Percentiles rank a stretch among this genome's conserved stretches.
Conservation (phyloP, 2,888 invertebrate genomes). For the Axea sp. region DNA sequence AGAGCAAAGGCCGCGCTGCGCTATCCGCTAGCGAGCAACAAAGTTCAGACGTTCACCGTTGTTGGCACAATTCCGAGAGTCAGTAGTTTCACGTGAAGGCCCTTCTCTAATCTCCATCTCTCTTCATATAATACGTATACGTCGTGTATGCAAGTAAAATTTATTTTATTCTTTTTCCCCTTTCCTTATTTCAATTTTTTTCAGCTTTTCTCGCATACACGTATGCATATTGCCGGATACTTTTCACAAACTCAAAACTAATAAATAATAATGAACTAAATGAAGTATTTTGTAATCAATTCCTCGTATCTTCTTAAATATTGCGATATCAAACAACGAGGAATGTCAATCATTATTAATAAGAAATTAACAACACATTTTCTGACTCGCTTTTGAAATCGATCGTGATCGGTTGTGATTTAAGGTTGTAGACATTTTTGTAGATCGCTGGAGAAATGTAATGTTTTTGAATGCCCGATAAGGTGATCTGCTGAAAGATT, state of each 20-base stretch:
- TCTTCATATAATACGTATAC: constrained; percentile 57
- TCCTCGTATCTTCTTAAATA: constrained; percentile 13
- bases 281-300: constrained; percentile 50
- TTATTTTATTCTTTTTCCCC: constrained; percentile 44
- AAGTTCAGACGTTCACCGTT: constrained; percentile 65
- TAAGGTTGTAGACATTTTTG: too few species aligned
- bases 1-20: constrained; percentile 63
- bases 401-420: not conserved
- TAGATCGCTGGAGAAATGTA: not conserved
- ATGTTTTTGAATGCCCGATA: not conserved
- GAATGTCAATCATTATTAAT: constrained; percentile 45
- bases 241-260: constrained; percentile 23
- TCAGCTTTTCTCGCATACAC: too few species aligned
- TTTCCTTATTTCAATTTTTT: not conserved
- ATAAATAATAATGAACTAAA: too few species aligned
- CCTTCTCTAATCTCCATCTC: constrained; percentile 61
- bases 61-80: constrained; percentile 64
- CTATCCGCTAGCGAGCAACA: constrained; percentile 62
- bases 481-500: too few species aligned
- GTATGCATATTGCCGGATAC: not conserved
- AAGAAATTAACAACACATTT: too few species aligned
- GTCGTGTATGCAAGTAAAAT: constrained; percentile 55
- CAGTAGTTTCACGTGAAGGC: constrained; percentile 63
- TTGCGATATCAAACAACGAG: constrained; percentile 39
- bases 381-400: constrained; percentile 11